Evolutionary conservation across 2,797 vertebrate species (phyloP).

Genomic region (Holocentrus rufus): DNA sequence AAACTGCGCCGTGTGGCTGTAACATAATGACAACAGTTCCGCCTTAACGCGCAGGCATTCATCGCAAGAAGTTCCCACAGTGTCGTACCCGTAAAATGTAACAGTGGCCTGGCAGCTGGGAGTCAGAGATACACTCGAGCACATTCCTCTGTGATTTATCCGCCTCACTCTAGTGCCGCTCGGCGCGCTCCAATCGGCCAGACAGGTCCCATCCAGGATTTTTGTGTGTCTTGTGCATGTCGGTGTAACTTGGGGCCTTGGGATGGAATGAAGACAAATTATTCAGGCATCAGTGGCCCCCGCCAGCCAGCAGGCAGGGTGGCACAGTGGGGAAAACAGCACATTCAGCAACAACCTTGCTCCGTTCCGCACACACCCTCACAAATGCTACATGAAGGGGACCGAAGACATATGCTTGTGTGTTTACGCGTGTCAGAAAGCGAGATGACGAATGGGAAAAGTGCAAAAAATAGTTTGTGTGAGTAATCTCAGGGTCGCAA

Average conservation of each 20-base stretch:
- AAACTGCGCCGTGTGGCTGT: not conserved
- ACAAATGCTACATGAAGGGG: not conserved
- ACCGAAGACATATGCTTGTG: constrained; percentile 43
- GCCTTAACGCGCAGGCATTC: not conserved
- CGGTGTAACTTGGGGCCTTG: constrained; percentile 48
- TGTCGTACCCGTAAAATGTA: not conserved
- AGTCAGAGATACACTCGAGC: not conserved
- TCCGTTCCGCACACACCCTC: constrained; percentile 12
- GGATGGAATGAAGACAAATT: constrained; percentile 68
- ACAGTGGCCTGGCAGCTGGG: not conserved
- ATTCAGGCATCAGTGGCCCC: constrained; percentile 53
- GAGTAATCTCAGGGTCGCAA: not conserved
- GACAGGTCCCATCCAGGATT: constrained; percentile 22
- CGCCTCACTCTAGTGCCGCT: not conserved
- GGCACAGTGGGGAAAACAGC: constrained; percentile 51
- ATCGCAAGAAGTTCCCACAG: not conserved
- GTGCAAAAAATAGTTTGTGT: not conserved
- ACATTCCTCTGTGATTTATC: constrained; percentile 33
- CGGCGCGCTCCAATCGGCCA: constrained; percentile 17
- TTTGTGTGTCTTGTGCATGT: constrained; percentile 47
- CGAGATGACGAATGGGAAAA: constrained; percentile 31
- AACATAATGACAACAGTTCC: not conserved
- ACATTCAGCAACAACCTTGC: constrained; percentile 66
- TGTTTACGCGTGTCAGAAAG: constrained; percentile 36
- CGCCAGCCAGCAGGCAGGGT: constrained; percentile 42